Conservation (phyloP, 2,797 vertebrate species). For the Strix occidentalis region DNA sequence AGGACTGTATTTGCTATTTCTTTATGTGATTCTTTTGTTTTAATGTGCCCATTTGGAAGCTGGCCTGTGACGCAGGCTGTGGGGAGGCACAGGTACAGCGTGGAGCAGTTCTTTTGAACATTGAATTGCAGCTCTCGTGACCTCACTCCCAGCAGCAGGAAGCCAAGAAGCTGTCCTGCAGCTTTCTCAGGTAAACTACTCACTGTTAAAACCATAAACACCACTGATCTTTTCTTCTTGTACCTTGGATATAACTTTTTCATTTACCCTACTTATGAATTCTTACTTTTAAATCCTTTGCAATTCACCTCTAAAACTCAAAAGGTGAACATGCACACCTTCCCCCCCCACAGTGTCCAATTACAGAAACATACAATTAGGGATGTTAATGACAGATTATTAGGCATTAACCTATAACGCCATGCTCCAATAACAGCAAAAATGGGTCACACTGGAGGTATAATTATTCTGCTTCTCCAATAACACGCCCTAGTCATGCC, state of each 20-base stretch:
- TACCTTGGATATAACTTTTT: neutral
- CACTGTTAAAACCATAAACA: neutral
- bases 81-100: neutral
- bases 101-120: neutral
- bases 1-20: neutral
- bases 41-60: neutral
- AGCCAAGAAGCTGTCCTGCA: neutral
- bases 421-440: slow-evolving; percentile 19
- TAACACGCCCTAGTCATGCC: neutral
- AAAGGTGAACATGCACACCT: neutral
- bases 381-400: slow-evolving; percentile 46
- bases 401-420: slow-evolving; percentile 34
- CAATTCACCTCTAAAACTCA: neutral
- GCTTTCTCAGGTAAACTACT: neutral
- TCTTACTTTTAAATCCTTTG: neutral
- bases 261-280: neutral
- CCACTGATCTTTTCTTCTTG: neutral
- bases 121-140: neutral
- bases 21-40: neutral
- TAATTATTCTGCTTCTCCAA: slow-evolving; percentile 48
- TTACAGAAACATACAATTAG: slow-evolving; percentile 41
- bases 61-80: neutral
- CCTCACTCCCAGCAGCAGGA: neutral
- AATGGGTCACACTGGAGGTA: slow-evolving; percentile 34
- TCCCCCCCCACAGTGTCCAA: neutral